A percentile compares a stretch with the other conserved stretches of the same genome.
Conservation (phyloP, 2,113 vertebrate genomes). For the Nesoenas mayeri region DNA sequence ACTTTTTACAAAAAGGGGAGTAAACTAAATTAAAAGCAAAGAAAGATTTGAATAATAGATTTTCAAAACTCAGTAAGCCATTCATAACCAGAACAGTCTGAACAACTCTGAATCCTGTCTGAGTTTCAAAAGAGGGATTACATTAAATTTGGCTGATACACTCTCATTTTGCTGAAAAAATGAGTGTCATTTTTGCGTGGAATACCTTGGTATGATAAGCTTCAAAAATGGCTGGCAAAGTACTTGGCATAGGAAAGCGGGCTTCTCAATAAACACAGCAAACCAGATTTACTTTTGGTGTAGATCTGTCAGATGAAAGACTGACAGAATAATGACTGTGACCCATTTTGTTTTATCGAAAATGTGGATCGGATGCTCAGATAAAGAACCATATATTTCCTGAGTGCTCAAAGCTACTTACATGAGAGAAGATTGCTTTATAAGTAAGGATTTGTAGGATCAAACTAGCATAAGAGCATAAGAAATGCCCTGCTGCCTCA, state of each 20-base stretch:
- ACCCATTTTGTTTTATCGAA: constrained; percentile 5
- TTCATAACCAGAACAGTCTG: not conserved
- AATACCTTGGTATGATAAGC: not conserved
- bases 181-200: not conserved
- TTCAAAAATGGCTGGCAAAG: constrained; percentile 1
- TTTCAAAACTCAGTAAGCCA: not conserved
- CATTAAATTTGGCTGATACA: not conserved
- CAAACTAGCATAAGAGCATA: not conserved
- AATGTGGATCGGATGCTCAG: not conserved
- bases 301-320: not conserved
- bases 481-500: not conserved
- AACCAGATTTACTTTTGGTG: not conserved
- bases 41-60: not conserved
- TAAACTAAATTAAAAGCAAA: not conserved
- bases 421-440: not conserved
- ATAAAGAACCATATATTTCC: not conserved
- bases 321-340: not conserved
- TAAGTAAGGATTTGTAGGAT: constrained; percentile 41
- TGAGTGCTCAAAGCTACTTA: constrained; percentile 39
- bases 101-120: not conserved
- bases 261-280: not conserved
- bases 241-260: not conserved
- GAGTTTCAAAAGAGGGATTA: constrained; percentile 31
- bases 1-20: not conserved
- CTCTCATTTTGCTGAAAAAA: not conserved